phyloP scores from a whole-genome alignment of 2,797 vertebrate genomes.

The Mus caroli region DNA sequence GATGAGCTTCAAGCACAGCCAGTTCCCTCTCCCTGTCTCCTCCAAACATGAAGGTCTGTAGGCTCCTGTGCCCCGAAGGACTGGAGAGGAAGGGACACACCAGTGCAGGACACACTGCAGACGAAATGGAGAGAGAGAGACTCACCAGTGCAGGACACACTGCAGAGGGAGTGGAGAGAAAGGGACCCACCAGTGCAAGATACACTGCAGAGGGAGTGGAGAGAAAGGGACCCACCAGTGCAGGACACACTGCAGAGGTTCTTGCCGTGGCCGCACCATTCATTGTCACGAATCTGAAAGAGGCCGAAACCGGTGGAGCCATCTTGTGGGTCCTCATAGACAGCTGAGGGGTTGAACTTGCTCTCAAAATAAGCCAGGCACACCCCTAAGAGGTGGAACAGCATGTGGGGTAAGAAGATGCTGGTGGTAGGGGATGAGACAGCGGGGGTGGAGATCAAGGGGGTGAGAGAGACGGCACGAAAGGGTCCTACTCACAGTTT shows the following conservation, averaged over 20 bases:
- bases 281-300: constrained; percentile 73
- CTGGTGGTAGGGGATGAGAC: neutral
- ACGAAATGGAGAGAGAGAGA: neutral
- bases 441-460: fast-evolving
- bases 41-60: neutral
- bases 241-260: constrained; percentile 64
- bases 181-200: neutral
- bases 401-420: neutral
- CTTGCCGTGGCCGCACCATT: constrained; percentile 71
- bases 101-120: neutral
- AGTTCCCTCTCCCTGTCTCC: neutral
- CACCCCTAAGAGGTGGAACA: constrained; percentile 68
- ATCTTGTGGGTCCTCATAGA: constrained; percentile 17
- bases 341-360: constrained; percentile 81
- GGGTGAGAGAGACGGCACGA: too few relatives aligned
- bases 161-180: constrained; percentile 30
- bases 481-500: constrained; percentile 75
- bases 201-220: neutral
- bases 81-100: neutral
- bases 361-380: constrained; percentile 84
- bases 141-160: constrained; percentile 47
- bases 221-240: neutral
- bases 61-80: neutral
- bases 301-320: constrained; percentile 72
- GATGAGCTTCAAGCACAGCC: neutral